Conservation (phyloP, 2,113 vertebrate species). For the Maccullochella peelii region DNA sequence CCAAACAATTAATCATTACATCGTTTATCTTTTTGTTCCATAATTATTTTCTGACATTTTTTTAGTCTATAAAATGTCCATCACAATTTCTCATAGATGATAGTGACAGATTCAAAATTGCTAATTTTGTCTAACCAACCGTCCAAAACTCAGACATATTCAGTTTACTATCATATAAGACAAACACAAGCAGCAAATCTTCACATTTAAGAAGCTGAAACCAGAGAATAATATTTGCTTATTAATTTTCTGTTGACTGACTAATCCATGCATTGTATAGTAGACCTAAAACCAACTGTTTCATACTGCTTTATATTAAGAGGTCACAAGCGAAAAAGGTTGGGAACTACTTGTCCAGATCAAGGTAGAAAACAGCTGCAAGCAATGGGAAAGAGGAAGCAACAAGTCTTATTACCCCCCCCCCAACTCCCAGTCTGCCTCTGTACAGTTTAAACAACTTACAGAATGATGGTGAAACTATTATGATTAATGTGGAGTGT, state of each 20-base stretch:
- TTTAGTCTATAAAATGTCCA: not conserved
- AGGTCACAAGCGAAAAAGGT: not conserved
- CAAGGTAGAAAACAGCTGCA: not conserved
- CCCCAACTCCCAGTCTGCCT: not conserved
- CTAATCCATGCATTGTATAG: not conserved
- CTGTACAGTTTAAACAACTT: not conserved
- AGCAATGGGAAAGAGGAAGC: not conserved
- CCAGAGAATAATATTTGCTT: not conserved
- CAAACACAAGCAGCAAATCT: not conserved
- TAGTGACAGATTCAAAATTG: not conserved
- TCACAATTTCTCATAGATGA: not conserved
- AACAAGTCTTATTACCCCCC: slow-evolving; percentile 29
- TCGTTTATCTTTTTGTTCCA: not conserved
- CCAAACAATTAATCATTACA: not conserved
- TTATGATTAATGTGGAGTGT: not conserved
- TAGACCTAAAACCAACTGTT: not conserved
- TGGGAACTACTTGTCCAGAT: not conserved
- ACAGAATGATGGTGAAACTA: not conserved
- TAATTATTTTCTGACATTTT: not conserved
- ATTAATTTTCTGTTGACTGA: not conserved
- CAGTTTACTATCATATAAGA: not conserved
- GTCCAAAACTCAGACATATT: not conserved
- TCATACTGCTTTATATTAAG: not conserved
- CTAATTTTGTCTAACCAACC: not conserved
- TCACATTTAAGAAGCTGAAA: not conserved